Base-by-base conservation (phyloP, 2,113 vertebrate genomes). In the Cyphomyrus plagiostoma region DNA sequence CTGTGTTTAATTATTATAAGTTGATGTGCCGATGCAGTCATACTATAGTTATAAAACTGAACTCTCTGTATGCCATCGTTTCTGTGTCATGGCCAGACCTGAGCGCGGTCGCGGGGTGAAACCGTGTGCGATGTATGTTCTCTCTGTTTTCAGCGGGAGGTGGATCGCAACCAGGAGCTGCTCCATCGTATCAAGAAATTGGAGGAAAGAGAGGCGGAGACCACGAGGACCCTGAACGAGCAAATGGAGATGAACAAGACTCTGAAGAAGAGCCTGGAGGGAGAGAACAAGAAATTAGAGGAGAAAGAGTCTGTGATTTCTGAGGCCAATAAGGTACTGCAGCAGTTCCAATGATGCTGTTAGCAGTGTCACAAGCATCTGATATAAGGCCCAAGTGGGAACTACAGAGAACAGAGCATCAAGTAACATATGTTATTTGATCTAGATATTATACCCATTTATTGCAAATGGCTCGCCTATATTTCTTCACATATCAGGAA, bases 101-200 rank as follows among this genome's bases (percentile, higher is more conserved):
- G 35, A 39, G 30, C 5, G 4, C 11, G 30, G 11, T 77, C 15
- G 1, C 30, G 1, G 35, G 13, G 1, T 6, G 77, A 48, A 52
- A 26, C 50, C 2, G 13, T 19, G 48, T 35, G 3, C 19, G 8
- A 17, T 13, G 4, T 23, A 2, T 83, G 49, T 89, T 10, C 49
- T 87, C 74, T 45, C 30, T 88, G 7, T 89, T 83, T 17, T 17
- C 89, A 99, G 98, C 96, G 97, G 1, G 97, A 98, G 93, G 93
- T 97, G 0, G 97, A 97, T 90, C 95, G 96, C 19, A 99, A 98
- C 93, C 97, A 97, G 92, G 97, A 97, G n/a, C 96, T 99, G 77
- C 92, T 96, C 88, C 94, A 94, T 0, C 95, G 94, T 35, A 96
- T 99, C 5, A 98, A 97, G 91, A 96, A 96, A 56, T 93, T 97